Evolutionary conservation across 2,113 vertebrate species (phyloP).

Genomic region (Danionella cerebrum): DNA sequence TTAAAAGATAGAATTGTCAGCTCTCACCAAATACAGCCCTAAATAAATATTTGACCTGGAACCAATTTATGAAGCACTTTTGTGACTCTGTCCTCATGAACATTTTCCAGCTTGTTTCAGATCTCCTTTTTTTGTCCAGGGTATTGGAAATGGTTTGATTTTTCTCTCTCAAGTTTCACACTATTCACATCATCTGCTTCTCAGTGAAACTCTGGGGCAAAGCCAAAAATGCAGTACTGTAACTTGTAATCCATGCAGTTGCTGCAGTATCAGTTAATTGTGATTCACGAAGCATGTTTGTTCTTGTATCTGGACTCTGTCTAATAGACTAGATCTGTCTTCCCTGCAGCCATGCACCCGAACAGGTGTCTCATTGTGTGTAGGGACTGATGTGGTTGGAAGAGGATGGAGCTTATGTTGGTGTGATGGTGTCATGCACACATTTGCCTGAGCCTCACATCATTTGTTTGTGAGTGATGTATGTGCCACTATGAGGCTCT

Average conservation of each 20-base stretch:
- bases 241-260: neutral
- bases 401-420: constrained; percentile 19
- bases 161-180: neutral
- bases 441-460: constrained; percentile 35
- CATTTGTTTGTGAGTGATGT: constrained; percentile 28
- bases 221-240: neutral
- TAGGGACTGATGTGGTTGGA: neutral
- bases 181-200: neutral
- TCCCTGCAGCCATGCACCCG: neutral
- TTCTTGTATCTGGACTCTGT: neutral
- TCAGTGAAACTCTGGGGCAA: neutral
- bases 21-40: constrained; percentile 2
- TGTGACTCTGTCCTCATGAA: neutral
- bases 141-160: neutral
- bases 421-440: neutral
- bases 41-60: constrained; percentile 42
- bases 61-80: constrained; percentile 26
- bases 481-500: constrained; percentile 54
- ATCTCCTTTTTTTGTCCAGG: constrained; percentile 18
- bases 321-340: neutral
- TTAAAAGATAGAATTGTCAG: neutral
- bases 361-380: constrained; percentile 26
- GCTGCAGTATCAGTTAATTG: neutral
- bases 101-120: constrained; percentile 24
- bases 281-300: neutral